Conservation (phyloP, 1,140 invertebrate genomes). For the Conus ventricosus region DNA sequence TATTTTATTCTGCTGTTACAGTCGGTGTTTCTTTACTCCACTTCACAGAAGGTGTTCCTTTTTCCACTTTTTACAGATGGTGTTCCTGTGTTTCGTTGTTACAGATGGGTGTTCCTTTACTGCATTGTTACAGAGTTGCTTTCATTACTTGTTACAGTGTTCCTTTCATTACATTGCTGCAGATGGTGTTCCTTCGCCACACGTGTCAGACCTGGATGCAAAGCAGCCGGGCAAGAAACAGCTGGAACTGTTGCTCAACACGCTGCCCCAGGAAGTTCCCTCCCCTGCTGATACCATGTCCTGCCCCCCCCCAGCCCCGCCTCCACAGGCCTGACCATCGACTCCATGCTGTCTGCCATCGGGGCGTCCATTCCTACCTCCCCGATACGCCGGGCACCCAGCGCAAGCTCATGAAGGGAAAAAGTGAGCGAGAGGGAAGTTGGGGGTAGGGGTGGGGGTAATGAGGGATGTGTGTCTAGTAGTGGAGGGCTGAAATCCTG, state of each 20-base stretch:
- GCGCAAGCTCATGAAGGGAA: conserved; percentile 58
- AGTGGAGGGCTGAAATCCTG: too few species aligned
- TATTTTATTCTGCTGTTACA: too few species aligned
- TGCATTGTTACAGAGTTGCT: too few species aligned
- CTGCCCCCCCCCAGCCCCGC: background rate
- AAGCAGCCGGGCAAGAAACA: conserved; percentile 68
- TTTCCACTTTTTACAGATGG: too few species aligned
- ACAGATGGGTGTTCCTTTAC: too few species aligned
- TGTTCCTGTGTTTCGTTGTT: too few species aligned
- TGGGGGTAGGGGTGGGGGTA: background rate
- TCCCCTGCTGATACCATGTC: conserved; percentile 30
- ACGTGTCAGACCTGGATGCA: conserved; percentile 65
- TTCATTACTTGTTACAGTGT: too few species aligned
- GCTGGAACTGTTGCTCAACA: conserved; percentile 65
- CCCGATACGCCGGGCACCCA: conserved; percentile 69
- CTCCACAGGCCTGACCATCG: background rate
- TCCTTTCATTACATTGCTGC: too few species aligned
- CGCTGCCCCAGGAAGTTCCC: conserved; percentile 57
- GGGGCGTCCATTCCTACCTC: conserved; percentile 34
- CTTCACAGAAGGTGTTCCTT: too few species aligned
- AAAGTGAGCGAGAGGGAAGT: background rate
- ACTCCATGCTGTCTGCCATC: conserved; percentile 33
- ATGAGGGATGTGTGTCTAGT: too few species aligned
- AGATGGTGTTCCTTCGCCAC: conserved; percentile 71
- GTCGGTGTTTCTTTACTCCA: too few species aligned